A percentile compares a stretch with the other conserved stretches of the same genome.
Evolutionary conservation across 2,888 invertebrate species (phyloP).

Genomic region (Nematopogon swammerdamellus): DNA sequence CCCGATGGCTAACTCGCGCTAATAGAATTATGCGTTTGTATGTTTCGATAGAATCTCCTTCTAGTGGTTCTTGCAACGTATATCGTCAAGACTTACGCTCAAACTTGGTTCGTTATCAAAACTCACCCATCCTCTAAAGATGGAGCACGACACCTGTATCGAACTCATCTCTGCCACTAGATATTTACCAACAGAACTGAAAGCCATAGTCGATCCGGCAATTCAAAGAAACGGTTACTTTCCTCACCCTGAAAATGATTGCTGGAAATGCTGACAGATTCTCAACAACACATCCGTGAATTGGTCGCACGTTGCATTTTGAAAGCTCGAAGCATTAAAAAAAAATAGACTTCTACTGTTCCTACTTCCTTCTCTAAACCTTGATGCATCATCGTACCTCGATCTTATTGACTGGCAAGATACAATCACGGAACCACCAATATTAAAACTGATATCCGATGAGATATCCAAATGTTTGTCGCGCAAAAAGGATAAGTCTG

Average conservation of each 20-base stretch:
- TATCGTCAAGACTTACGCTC: conserved; percentile 15
- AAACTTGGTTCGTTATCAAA: conserved; percentile 15
- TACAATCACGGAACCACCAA: conserved; percentile 5
- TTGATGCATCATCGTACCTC: conserved; percentile 9
- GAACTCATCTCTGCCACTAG: conserved; percentile 6
- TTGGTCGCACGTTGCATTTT: conserved; percentile 8
- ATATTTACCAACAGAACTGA: conserved; percentile 4
- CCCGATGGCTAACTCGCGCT: conserved; percentile 12
- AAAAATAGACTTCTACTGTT: conserved; percentile 6
- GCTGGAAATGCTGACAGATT: conserved; percentile 9
- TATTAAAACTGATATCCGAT: conserved; percentile 7
- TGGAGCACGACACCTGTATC: conserved; percentile 14
- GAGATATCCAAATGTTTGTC: conserved; percentile 8
- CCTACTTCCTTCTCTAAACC: conserved; percentile 8
- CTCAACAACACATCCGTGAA: conserved; percentile 9
- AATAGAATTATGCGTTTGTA: conserved; percentile 13
- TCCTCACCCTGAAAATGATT: conserved; percentile 13
- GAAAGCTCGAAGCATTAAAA: conserved; percentile 4
- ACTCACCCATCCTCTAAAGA: conserved; percentile 14
- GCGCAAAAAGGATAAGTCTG: conserved; percentile 8
- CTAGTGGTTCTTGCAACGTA: conserved; percentile 11
- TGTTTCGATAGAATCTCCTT: conserved; percentile 9
- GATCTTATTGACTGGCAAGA: conserved; percentile 11
- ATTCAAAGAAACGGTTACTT: conserved; percentile 11
- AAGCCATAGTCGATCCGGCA: conserved; percentile 1